phyloP scores from a whole-genome alignment of 2,113 vertebrate genomes.

The Pionites leucogaster region DNA sequence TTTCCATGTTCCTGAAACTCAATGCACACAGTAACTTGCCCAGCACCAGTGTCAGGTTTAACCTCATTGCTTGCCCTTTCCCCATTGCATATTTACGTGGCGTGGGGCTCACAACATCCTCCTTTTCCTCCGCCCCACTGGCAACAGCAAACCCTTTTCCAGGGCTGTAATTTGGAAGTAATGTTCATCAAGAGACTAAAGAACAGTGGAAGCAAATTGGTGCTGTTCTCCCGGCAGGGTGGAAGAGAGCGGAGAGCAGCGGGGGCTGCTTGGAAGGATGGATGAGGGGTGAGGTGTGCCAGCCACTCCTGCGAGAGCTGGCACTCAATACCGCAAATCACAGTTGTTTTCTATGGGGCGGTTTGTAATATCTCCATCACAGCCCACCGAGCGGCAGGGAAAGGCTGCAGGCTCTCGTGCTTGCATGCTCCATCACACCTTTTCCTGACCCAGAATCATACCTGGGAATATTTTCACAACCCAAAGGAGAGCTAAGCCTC shows the following conservation, averaged over 20 bases:
- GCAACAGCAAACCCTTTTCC: not conserved
- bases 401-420: not conserved
- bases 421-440: not conserved
- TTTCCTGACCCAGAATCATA: not conserved
- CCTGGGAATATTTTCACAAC: not conserved
- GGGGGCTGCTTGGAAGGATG: not conserved
- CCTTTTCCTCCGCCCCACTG: not conserved
- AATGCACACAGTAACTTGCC: not conserved
- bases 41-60: not conserved
- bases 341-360: not conserved
- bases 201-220: constrained; percentile 39
- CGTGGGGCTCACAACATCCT: not conserved
- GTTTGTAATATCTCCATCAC: accelerated
- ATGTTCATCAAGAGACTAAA: not conserved
- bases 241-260: not conserved
- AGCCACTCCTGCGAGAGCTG: not conserved
- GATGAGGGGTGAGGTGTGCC: not conserved
- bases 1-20: not conserved
- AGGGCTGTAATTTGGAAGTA: constrained; percentile 44
- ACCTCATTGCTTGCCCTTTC: not conserved
- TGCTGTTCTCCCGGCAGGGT: constrained; percentile 3
- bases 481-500: not conserved
- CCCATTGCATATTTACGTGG: not conserved
- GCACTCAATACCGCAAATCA: not conserved
- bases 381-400: not conserved